Base-by-base conservation (phyloP, 1,140 invertebrate genomes). In the Drosophila aff. region DNA sequence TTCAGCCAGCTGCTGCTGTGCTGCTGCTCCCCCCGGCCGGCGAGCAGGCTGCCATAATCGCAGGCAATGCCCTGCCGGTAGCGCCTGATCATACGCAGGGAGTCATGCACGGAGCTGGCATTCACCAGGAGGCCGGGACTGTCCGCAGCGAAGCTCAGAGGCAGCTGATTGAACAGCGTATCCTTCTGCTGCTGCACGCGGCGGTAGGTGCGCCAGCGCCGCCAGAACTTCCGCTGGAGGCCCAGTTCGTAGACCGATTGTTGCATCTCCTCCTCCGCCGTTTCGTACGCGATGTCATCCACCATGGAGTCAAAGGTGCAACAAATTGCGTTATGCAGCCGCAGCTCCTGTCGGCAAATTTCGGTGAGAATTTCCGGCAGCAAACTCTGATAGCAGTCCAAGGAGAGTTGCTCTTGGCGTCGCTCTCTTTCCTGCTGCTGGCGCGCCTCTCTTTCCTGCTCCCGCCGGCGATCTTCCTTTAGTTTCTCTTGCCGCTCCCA, bases 31-130 rank as follows among this genome's bases (percentile, higher is more conserved):
- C 77, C 79, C 23, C 82, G 18, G 28, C 82, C 82, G 3, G 75
- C 38, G 3, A 92, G 67, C 7, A 92, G 60, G 13, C 58, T 38
- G 0, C 60, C 43, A 63, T 81, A 92, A 18, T 92, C 67, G 36
- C 89, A 86, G 0, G 92, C 55, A 15, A 82, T 55, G 1, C 92
- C 92, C 16, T 81, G 71, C 10, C 91, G 64, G 68, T 93, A 93
- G 40, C 92, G 86, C 4, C 85, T 66, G 26, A 91, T 90, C 44
- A 93, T 46, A 4, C 73, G 72, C 60, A 93, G 15, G 2, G 81
- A 61, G 7, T 44, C 55, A 38, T 72, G 47, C n/a, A 76, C 69
- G 1, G 13, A n/a, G 0, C 55, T 23, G 4, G 46, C 41, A 11
- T 71, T 21, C 31, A 81, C 1, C 63, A 87, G 15, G 3, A 33